Evolutionary conservation across 2,113 vertebrate species (phyloP), one percentile per base, ranked within the genome.

Genomic region (Pseudonaja textilis): DNA sequence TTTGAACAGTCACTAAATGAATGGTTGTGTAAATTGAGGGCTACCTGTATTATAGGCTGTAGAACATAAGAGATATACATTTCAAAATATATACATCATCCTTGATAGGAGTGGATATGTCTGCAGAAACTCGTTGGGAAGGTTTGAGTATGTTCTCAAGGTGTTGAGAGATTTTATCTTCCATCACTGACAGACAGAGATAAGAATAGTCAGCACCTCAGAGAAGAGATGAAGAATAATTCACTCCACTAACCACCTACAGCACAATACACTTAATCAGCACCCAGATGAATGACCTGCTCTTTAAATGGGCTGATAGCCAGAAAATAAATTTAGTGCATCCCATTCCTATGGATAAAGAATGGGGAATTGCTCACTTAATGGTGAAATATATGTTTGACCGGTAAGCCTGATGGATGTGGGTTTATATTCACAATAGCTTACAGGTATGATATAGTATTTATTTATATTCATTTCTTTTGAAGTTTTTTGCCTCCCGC

Each of bases 381-480:
- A 96, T 96, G 93, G 91, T 96, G 95, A 96, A 96, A 94, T 96
- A 91, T 92, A 61, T 90, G 93, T 97, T 95, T 94, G 95, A 92
- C 54, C 92, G 94, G 94, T 54, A 95, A 96, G 93, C 4, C 0
- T n/a, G 55, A 2, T 93, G 88, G 89, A 94, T 93, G 93, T 95
- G 94, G 89, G 57, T 22, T 91, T 29, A 0, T 81, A 0, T 81
- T 95, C 54, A 16, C 89, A 93, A 93, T 74, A 92, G 93, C 91
- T 93, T 94, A 91, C 87, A 94, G 42, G 91, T 94, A 74, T 59
- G 89, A 91, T 92, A 93, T 89, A 47, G 91, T 94, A 91, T 95
- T 91, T 90, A 57, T 0, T 0, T 69, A 90, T 85, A 93, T 94
- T 10, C 91, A 92, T 92, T 93, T 94, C 91, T 91, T 94, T 90